Conservation (phyloP, 2,797 vertebrate genomes). For the Melanotaenia parkinsoni region DNA sequence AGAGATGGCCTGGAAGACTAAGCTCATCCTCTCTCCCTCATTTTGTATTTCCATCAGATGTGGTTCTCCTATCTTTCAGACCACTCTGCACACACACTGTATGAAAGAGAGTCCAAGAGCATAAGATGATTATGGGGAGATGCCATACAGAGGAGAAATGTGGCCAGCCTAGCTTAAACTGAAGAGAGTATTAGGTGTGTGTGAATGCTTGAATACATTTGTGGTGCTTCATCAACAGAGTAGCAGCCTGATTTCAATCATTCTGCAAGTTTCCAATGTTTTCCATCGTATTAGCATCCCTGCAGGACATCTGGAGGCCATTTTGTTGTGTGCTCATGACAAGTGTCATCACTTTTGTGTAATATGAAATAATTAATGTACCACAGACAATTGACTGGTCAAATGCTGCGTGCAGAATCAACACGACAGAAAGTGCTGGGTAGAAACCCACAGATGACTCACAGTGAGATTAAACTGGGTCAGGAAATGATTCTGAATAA, state of each 20-base stretch:
- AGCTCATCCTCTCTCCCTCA: conserved; percentile 61
- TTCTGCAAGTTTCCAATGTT: conserved; percentile 40
- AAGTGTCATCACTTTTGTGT: conserved; percentile 37
- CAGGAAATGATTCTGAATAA: conserved; percentile 51
- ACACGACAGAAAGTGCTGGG: conserved; percentile 35
- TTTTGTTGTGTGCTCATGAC: conserved; percentile 38
- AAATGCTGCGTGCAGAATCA: conserved; percentile 45
- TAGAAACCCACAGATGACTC: conserved; percentile 54
- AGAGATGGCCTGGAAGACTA: conserved; percentile 70
- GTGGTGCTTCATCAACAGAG: conserved; percentile 42
- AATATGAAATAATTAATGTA: conserved; percentile 49
- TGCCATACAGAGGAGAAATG: conserved; percentile 61
- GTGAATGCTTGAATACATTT: conserved; percentile 58
- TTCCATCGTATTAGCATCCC: conserved; percentile 21
- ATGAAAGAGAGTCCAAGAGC: conserved; percentile 41
- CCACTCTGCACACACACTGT: conserved; percentile 51
- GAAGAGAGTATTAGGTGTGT: conserved; percentile 48
- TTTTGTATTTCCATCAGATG: conserved; percentile 74
- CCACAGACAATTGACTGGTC: conserved; percentile 42
- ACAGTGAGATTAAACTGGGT: conserved; percentile 62
- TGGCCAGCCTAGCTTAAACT: conserved; percentile 54
- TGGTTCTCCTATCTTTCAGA: conserved; percentile 56
- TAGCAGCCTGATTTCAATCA: conserved; percentile 35
- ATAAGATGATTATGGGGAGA: conserved; percentile 68
- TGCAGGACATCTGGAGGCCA: conserved; percentile 32